phyloP scores from a whole-genome alignment of 2,888 invertebrate genomes.

The Acanthococcus lagerstroemiae region DNA sequence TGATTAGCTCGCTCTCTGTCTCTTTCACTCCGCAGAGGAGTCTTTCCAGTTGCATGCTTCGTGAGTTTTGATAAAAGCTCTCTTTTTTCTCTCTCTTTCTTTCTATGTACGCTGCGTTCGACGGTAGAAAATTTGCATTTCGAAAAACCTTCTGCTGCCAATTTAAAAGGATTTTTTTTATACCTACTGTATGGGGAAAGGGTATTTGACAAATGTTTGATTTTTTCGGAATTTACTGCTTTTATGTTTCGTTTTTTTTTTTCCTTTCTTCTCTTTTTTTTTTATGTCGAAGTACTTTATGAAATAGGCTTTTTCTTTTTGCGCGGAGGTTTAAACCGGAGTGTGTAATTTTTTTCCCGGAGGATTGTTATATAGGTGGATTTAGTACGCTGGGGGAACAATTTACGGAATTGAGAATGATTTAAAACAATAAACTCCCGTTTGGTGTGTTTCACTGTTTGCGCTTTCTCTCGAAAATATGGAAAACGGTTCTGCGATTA shows the following conservation, averaged over 20 bases:
- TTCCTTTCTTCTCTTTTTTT: neutral
- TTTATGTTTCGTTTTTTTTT: neutral
- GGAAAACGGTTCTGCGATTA: too few species aligned
- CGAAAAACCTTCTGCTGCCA: constrained; percentile 23
- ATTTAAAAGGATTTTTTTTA: constrained; percentile 11
- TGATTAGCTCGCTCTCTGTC: constrained; percentile 24
- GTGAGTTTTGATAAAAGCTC: constrained; percentile 26
- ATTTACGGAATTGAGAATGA: too few species aligned
- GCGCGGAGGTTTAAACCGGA: too few species aligned
- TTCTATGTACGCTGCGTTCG: constrained; percentile 6
- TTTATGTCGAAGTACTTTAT: too few species aligned
- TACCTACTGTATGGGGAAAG: neutral
- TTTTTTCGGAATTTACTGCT: neutral
- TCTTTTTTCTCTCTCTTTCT: constrained; percentile 8
- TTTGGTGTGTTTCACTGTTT: too few species aligned
- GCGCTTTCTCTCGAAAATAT: too few species aligned
- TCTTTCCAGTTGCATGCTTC: constrained; percentile 24
- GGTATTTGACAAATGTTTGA: neutral
- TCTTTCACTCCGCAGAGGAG: constrained; percentile 6
- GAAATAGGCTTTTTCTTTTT: too few species aligned
- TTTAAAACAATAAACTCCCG: too few species aligned
- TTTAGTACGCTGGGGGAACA: too few species aligned
- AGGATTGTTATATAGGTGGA: too few species aligned
- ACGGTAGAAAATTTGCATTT: constrained; percentile 26
- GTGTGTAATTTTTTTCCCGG: too few species aligned